Evolutionary conservation across 1,140 invertebrate species (phyloP).

Genomic region (Apis laboriosa): DNA sequence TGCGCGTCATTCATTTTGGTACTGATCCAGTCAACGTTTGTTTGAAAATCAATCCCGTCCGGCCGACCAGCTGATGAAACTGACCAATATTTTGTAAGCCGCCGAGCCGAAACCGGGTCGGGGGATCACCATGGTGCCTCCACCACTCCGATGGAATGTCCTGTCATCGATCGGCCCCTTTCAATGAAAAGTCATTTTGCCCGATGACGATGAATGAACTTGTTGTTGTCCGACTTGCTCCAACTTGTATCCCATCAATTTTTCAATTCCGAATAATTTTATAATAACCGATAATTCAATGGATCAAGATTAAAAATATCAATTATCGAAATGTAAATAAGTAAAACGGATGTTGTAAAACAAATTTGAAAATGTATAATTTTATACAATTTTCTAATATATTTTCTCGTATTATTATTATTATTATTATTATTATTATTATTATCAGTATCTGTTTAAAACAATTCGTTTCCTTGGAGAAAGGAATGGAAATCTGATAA

Average conservation of each 20-base stretch:
- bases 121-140: background rate
- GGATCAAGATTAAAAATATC: background rate
- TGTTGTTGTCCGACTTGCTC: background rate
- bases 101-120: conserved; percentile 6
- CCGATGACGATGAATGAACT: conserved; percentile 8
- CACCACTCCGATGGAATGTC: background rate
- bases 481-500: no score
- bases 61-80: conserved; percentile 56
- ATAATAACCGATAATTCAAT: background rate
- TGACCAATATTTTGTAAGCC: conserved; percentile 56
- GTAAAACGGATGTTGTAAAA: no score
- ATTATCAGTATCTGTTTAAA: no score
- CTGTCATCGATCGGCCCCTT: background rate
- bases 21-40: conserved; percentile 72
- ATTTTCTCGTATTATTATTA: no score
- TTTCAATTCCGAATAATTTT: background rate
- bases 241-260: accelerated
- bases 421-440: no score
- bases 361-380: no score
- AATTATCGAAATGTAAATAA: background rate
- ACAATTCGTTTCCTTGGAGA: no score
- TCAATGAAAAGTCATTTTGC: background rate
- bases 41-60: conserved; percentile 62
- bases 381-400: background rate
- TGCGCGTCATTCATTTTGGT: conserved; percentile 76